These are phyloP conservation scores for Xylocampa areola DNA, from an alignment of 2,888 invertebrate species.

Conservation along the genomic window DNA sequence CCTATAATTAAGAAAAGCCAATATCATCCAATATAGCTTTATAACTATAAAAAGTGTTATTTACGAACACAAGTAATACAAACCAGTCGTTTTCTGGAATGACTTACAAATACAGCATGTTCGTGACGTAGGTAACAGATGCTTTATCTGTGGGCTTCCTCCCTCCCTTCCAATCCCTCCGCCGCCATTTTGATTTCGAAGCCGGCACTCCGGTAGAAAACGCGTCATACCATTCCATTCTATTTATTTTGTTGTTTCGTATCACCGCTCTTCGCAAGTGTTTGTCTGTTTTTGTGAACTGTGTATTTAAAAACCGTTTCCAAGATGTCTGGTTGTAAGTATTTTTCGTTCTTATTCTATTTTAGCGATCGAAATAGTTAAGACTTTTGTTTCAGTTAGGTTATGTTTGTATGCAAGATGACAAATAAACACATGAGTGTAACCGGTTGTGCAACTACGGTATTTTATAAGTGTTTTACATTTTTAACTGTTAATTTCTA, in stretches of 20 bases:
- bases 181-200: slow-evolving; percentile 47
- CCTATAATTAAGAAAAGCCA: too few relatives aligned
- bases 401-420: slow-evolving; percentile 38
- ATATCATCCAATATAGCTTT: too few relatives aligned
- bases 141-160: slow-evolving; percentile 4
- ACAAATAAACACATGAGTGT: slow-evolving; percentile 43
- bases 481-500: too few relatives aligned
- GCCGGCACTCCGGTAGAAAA: slow-evolving; percentile 21
- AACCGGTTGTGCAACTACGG: slow-evolving; percentile 41
- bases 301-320: slow-evolving; percentile 30
- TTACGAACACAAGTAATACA: too few relatives aligned
- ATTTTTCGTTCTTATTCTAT: slow-evolving; percentile 21
- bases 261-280: slow-evolving; percentile 35
- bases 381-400: slow-evolving; percentile 3
- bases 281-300: slow-evolving; percentile 19
- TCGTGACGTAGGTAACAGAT: background rate
- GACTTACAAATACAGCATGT: background rate
- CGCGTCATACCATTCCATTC: slow-evolving; percentile 31
- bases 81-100: background rate
- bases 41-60: too few relatives aligned
- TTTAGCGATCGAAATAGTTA: background rate
- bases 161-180: slow-evolving; percentile 7
- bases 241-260: slow-evolving; percentile 50
- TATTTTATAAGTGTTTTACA: background rate
- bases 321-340: slow-evolving; percentile 79